A percentile compares a stretch with the other conserved stretches of the same genome.
Conservation (phyloP, 2,888 invertebrate genomes). For the Ophion obscuratus region DNA sequence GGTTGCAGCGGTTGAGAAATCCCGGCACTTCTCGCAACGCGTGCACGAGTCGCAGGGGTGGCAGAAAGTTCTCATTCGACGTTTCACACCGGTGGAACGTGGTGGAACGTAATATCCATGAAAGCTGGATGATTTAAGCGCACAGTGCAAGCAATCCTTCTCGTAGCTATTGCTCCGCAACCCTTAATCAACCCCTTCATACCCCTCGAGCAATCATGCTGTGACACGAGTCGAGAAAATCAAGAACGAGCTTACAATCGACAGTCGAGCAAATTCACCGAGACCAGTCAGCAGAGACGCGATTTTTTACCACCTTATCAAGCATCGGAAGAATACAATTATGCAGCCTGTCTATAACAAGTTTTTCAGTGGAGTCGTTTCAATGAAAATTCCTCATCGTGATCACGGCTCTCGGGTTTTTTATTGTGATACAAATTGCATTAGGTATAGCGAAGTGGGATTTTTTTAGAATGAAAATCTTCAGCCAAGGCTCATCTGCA, state of each 20-base stretch:
- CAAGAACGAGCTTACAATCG: neutral
- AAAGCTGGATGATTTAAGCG: constrained; percentile 48
- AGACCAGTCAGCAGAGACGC: neutral
- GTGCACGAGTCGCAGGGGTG: constrained; percentile 6
- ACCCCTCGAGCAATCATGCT: neutral
- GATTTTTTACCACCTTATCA: neutral
- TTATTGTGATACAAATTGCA: neutral
- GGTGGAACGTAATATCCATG: constrained; percentile 33
- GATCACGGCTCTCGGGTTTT: neutral
- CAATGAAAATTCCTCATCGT: neutral
- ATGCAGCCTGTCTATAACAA: neutral
- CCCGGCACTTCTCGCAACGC: constrained; percentile 16
- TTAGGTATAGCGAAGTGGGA: neutral
- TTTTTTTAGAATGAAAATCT: too few relatives aligned
- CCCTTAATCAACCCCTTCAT: constrained; percentile 11
- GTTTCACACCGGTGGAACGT: constrained; percentile 29
- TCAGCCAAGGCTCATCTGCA: too few relatives aligned
- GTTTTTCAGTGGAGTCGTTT: neutral
- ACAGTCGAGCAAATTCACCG: neutral
- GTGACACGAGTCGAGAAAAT: neutral
- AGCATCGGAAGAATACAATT: neutral
- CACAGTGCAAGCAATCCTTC: neutral
- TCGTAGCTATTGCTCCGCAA: neutral
- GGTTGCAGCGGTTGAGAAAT: constrained; percentile 15
- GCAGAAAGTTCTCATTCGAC: constrained; percentile 21